Percentiles rank a stretch among this genome's conserved stretches.
phyloP scores from a whole-genome alignment of 2,113 vertebrate species.

The Actenoides lindsayi region DNA sequence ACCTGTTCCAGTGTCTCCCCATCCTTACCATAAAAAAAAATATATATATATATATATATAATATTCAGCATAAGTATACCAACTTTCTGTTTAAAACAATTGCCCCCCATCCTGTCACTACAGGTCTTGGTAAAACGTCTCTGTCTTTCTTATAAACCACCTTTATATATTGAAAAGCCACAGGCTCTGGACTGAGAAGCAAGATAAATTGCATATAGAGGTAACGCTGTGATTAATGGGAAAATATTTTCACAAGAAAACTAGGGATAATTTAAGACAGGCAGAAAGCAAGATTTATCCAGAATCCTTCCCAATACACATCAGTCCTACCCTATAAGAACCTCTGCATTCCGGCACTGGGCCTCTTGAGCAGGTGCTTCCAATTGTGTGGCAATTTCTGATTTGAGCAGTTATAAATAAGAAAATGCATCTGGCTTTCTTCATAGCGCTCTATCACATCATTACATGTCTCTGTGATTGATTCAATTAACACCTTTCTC shows the following conservation, averaged over 20 bases:
- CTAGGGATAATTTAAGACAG: neutral
- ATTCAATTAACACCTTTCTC: slow-evolving; percentile 34
- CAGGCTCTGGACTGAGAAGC: neutral
- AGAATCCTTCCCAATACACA: neutral
- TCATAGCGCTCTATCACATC: neutral
- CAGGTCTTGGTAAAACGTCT: neutral
- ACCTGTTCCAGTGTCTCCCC: neutral
- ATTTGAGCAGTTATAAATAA: neutral
- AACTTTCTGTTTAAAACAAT: neutral
- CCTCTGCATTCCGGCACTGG: neutral
- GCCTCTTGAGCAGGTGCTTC: neutral
- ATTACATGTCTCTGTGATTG: neutral
- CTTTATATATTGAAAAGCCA: neutral
- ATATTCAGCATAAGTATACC: neutral
- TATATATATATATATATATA: neutral
- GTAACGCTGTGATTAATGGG: neutral
- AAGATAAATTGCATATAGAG: neutral
- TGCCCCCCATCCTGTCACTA: neutral
- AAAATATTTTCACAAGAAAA: neutral
- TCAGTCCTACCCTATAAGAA: neutral
- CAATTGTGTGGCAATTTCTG: neutral
- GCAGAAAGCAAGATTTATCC: neutral
- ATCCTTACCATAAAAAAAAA: neutral
- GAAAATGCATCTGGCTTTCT: neutral
- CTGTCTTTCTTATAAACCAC: neutral